Evolutionary conservation across 2,113 vertebrate genomes (phyloP).

Genomic region (Chaenogobius annularis): DNA sequence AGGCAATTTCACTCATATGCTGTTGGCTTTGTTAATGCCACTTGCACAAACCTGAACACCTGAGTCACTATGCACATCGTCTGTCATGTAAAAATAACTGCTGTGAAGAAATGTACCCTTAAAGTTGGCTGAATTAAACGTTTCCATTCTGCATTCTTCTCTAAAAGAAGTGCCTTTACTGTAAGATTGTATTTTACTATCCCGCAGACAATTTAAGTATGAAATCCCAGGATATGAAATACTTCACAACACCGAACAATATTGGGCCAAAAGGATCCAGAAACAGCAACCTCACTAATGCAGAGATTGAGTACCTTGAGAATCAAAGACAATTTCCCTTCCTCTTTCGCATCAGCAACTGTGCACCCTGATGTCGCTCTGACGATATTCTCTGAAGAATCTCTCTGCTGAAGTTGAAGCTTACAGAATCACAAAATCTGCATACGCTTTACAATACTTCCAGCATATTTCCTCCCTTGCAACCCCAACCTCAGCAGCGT

Average conservation of each 20-base stretch:
- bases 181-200: neutral
- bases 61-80: constrained; percentile 31
- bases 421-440: constrained; percentile 27
- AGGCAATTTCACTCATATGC: constrained; percentile 20
- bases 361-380: neutral
- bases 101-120: constrained; percentile 31
- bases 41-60: constrained; percentile 23
- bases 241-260: constrained; percentile 30
- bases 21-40: neutral
- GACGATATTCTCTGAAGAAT: constrained; percentile 12
- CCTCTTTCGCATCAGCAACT: no score
- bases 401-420: constrained; percentile 24
- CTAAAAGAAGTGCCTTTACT: neutral
- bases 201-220: neutral
- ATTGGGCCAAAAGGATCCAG: constrained; percentile 15
- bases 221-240: neutral
- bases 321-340: constrained; percentile 17
- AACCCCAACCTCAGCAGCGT: constrained; percentile 43
- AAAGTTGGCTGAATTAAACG: neutral
- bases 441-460: constrained; percentile 19
- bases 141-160: neutral
- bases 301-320: constrained; percentile 21
- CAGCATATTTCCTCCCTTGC: neutral
- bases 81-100: neutral
- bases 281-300: neutral